Base-by-base conservation (phyloP, 2,888 invertebrate species). In the Apotomis betuletana region DNA sequence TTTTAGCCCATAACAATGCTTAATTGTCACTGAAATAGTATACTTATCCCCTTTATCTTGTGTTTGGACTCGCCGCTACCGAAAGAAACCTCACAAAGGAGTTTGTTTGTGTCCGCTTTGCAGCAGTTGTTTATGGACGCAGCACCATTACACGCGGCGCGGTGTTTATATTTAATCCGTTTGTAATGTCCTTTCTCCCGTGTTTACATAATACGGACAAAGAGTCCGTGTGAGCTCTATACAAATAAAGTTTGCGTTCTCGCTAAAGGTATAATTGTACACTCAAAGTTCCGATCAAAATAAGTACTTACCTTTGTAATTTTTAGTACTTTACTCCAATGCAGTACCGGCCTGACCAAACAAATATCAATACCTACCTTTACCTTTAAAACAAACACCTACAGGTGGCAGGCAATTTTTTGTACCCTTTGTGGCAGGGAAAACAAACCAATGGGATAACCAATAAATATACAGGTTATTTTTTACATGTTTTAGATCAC, bases 131-230 rank as follows among this genome's bases (percentile, higher is more conserved):
- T 90, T 91, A 87, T 80, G 87, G 84, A 86, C 85, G 81, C 86
- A 85, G 83, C 85, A 85, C 87, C 79, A 62, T 52, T 55, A 67
- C 83, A 82, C 85, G 89, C 90, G 86, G 71, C 58, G 61, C 51
- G 61, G 67, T 91, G 91, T 91, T 91, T 89, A 87, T 86, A 81
- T 88, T 88, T 92, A 92, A 92, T 92, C 92, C 88, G 86, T 90
- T 88, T 90, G 88, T 89, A 84, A 87, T 87, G 82, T 82, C 85
- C 83, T 87, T 87, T 87, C 85, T 87, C 79, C 81, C 78, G 83
- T 87, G 88, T 89, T 85, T 81, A 83, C 78, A 84, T 84, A 86
- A 87, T 81, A 81, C 80, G 80, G 79, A 83, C 82, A 83, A 83
- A 83, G 79, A 75, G 77, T 75, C 75, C 75, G 78, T 80, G 80